phyloP scores from a whole-genome alignment of 2,888 invertebrate genomes.

The Tetranychus piercei region DNA sequence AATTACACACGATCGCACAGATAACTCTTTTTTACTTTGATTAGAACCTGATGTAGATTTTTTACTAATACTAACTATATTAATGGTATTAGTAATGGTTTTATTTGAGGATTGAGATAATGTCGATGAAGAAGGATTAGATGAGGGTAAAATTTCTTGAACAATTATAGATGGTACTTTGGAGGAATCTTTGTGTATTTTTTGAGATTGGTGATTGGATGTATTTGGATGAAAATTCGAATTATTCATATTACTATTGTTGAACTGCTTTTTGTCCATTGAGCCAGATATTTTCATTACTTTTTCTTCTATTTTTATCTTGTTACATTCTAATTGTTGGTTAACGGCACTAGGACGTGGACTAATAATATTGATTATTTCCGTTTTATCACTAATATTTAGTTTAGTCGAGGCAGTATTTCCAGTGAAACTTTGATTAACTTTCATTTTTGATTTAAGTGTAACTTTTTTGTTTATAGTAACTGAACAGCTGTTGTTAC shows the following conservation, averaged over 20 bases:
- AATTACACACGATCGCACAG: neutral
- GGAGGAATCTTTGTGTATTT: neutral
- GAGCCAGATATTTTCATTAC: neutral
- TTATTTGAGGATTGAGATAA: neutral
- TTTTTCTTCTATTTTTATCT: neutral
- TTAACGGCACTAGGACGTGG: neutral
- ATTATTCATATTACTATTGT: neutral
- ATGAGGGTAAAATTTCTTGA: neutral
- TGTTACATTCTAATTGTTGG: neutral
- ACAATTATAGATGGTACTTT: neutral
- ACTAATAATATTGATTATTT: neutral
- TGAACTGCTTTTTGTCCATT: neutral
- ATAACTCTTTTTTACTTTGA: neutral
- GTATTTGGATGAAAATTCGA: neutral
- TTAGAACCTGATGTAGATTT: neutral
- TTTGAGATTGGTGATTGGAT: neutral
- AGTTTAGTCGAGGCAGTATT: neutral
- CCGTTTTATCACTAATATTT: conserved; percentile 1
- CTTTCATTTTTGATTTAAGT: neutral
- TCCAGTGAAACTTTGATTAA: neutral
- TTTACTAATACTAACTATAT: neutral
- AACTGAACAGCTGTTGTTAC: neutral
- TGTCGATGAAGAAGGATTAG: neutral
- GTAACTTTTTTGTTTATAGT: neutral
- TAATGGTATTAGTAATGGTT: neutral